A percentile compares a stretch with the other conserved stretches of the same genome.
These are phyloP conservation scores for Mythimna impura DNA, from an alignment of 2,888 invertebrate species.

Conservation along the genomic window DNA sequence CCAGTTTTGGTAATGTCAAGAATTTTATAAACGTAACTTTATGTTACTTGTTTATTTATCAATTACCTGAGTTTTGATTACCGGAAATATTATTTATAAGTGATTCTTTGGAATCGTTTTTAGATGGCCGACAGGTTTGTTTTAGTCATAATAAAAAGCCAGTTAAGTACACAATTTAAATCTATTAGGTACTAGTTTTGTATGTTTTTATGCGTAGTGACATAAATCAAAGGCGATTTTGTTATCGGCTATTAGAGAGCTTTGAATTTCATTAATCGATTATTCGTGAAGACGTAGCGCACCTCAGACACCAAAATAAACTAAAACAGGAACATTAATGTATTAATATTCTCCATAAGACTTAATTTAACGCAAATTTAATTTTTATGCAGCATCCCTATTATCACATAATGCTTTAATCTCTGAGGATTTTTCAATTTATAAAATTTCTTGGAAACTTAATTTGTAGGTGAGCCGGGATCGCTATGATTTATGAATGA, in stretches of 20 bases:
- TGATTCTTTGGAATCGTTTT: conserved; percentile 12
- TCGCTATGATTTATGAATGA: conserved; percentile 70
- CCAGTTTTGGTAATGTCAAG: conserved; percentile 37
- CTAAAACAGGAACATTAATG: conserved; percentile 47
- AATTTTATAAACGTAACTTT: conserved; percentile 8
- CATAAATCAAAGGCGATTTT: conserved; percentile 20
- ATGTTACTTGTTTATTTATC: conserved; percentile 31
- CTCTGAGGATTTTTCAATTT: conserved; percentile 76
- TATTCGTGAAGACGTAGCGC: conserved; percentile 25
- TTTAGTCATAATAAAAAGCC: conserved; percentile 38
- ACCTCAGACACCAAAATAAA: conserved; percentile 22
- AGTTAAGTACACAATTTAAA: conserved; percentile 14
- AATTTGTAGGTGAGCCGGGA: conserved; percentile 71
- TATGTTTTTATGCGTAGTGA: not conserved
- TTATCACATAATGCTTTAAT: conserved; percentile 74
- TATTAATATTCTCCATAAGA: conserved; percentile 60
- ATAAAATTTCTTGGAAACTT: conserved; percentile 73
- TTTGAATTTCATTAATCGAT: conserved; percentile 33
- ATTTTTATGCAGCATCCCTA: conserved; percentile 71
- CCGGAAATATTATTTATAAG: conserved; percentile 16
- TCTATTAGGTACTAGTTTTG: not conserved
- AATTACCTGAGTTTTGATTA: conserved; percentile 18
- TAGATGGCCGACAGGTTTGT: not conserved
- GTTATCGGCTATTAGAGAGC: conserved; percentile 13
- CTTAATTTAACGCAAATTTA: conserved; percentile 78